phyloP scores from a whole-genome alignment of 2,888 invertebrate genomes.

The Dasypolia templi region DNA sequence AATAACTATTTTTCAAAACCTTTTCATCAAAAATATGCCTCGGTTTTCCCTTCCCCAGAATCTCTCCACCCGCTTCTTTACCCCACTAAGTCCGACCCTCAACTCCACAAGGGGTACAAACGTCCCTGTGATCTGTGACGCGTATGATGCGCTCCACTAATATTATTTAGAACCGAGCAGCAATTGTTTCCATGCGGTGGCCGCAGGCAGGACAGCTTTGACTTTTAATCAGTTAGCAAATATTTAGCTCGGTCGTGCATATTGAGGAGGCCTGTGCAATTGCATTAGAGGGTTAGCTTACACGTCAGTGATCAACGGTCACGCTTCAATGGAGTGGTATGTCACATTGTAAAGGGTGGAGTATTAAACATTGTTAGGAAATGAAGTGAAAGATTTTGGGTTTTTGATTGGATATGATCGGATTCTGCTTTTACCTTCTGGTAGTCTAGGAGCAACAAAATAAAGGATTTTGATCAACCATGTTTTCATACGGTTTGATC shows the following conservation, averaged over 20 bases:
- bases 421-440: neutral
- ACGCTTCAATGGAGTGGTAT: slow-evolving; percentile 76
- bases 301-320: slow-evolving; percentile 77
- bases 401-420: slow-evolving; percentile 35
- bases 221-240: slow-evolving; percentile 89
- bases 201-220: slow-evolving; percentile 85
- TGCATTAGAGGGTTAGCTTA: slow-evolving; percentile 83
- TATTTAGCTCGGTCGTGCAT: slow-evolving; percentile 84
- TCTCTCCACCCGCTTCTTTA: neutral
- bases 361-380: slow-evolving; percentile 62
- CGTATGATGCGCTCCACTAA: slow-evolving; percentile 84
- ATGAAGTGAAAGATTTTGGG: slow-evolving; percentile 34
- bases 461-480: no score
- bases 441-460: no score
- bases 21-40: no score
- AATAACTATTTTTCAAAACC: neutral
- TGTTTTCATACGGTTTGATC: no score
- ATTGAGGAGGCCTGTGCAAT: slow-evolving; percentile 88
- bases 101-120: slow-evolving; percentile 62
- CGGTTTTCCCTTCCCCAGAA: neutral
- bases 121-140: slow-evolving; percentile 84
- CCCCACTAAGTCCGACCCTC: slow-evolving; percentile 47
- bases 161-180: slow-evolving; percentile 85
- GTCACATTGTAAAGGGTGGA: slow-evolving; percentile 78
- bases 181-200: slow-evolving; percentile 82